Percentiles rank a stretch among this genome's conserved stretches.
Conservation (phyloP, 2,113 vertebrate species). For the Burhinus oedicnemus region DNA sequence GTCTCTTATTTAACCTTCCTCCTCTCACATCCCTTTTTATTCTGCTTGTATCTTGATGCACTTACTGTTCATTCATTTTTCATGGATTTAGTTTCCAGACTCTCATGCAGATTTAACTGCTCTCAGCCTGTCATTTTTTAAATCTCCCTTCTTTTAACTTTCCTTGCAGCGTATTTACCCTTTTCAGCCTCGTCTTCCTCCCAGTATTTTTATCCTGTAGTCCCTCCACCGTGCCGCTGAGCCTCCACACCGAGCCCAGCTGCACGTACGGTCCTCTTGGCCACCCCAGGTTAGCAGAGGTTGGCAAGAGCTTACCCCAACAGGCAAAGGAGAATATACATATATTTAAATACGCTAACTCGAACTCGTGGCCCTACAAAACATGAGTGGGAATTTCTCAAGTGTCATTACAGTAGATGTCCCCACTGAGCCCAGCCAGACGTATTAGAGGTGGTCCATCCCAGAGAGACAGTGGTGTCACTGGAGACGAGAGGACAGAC, state of each 20-base stretch:
- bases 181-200: neutral
- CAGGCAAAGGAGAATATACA: neutral
- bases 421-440: neutral
- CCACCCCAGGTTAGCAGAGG: neutral
- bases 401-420: neutral
- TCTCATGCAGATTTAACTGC: neutral
- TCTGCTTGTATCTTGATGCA: neutral
- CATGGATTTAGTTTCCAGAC: neutral
- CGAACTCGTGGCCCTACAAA: no score
- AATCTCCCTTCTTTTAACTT: neutral
- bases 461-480: neutral
- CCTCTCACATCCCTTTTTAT: neutral
- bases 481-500: neutral
- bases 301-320: neutral
- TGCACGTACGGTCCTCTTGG: fast-evolving
- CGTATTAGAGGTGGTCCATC: neutral
- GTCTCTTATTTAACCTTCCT: neutral
- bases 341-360: neutral
- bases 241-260: neutral
- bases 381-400: neutral
- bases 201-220: neutral
- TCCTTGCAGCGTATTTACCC: neutral
- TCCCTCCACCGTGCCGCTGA: fast-evolving
- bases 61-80: neutral
- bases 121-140: neutral